A percentile compares a stretch with the other conserved stretches of the same genome.
phyloP scores from a whole-genome alignment of 1,140 invertebrate species.

The Homarus americanus region DNA sequence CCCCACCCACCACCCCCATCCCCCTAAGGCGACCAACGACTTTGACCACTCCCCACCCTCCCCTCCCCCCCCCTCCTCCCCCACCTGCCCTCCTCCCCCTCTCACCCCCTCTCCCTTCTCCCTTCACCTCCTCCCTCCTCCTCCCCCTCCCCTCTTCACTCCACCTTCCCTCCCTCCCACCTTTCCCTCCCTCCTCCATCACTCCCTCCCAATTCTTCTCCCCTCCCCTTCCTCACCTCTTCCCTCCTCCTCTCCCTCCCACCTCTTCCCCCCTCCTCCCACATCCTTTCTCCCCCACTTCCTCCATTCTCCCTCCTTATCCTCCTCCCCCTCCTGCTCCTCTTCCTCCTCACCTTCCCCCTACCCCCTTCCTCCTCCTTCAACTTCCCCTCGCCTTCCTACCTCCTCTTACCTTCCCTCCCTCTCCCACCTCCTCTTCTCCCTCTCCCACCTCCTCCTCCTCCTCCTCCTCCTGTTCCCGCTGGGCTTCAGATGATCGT shows the following conservation, averaged over 20 bases:
- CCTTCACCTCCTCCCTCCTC: background rate
- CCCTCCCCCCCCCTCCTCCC: background rate
- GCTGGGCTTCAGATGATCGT: too few species aligned
- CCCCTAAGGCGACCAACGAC: too few species aligned
- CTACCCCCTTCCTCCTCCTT: background rate
- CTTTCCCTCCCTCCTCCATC: background rate
- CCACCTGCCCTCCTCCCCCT: background rate
- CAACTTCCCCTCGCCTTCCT: background rate
- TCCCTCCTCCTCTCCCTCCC: background rate
- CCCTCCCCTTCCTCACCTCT: background rate
- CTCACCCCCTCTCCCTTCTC: background rate
- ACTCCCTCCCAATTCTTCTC: background rate
- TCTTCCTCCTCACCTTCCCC: background rate
- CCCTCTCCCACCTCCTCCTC: background rate
- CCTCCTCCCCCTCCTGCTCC: background rate
- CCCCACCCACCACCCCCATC: too few species aligned
- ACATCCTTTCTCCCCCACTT: background rate
- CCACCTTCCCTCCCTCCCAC: constrained; percentile 20
- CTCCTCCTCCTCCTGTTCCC: background rate
- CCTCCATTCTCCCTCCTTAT: background rate
- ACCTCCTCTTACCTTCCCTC: background rate
- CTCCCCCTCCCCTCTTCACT: background rate
- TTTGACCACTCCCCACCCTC: too few species aligned
- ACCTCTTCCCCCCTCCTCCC: background rate
- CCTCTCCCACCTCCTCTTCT: background rate